These are phyloP conservation scores for Cyaniris semiargus DNA, from an alignment of 2,888 invertebrate genomes.

Conservation along the genomic window DNA sequence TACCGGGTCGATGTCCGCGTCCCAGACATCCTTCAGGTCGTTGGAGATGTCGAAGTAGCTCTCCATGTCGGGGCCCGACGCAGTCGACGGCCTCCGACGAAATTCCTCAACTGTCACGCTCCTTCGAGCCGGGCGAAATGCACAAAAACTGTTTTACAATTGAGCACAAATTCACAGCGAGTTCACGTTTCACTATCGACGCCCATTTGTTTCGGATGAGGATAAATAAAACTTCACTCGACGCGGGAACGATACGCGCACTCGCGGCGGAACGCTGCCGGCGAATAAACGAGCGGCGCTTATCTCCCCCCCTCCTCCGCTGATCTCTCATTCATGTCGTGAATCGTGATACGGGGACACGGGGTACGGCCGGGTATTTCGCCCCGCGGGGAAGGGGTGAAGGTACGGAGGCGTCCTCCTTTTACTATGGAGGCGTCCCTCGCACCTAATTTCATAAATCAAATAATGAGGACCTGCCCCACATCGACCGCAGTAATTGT, in stretches of 20 bases:
- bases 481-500: slow-evolving; percentile 27
- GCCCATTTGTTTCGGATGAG: slow-evolving; percentile 72
- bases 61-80: slow-evolving; percentile 82
- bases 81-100: slow-evolving; percentile 63
- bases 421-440: not conserved
- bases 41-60: slow-evolving; percentile 87
- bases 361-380: slow-evolving; percentile 33
- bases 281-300: slow-evolving; percentile 58
- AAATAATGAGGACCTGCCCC: slow-evolving; percentile 46
- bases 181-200: slow-evolving; percentile 71
- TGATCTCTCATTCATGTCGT: slow-evolving; percentile 69
- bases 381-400: slow-evolving; percentile 40
- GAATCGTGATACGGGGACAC: slow-evolving; percentile 64
- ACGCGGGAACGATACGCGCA: slow-evolving; percentile 58
- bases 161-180: slow-evolving; percentile 67
- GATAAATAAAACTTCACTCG: slow-evolving; percentile 70
- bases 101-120: slow-evolving; percentile 67
- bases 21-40: slow-evolving; percentile 90
- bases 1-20: slow-evolving; percentile 91
- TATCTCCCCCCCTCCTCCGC: slow-evolving; percentile 47
- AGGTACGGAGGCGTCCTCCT: no score
- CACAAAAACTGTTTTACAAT: slow-evolving; percentile 52
- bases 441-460: not conserved
- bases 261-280: slow-evolving; percentile 62
- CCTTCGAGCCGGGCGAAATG: slow-evolving; percentile 55